Base-by-base conservation (phyloP, 1,140 invertebrate species). In the Piezodorus guildinii region DNA sequence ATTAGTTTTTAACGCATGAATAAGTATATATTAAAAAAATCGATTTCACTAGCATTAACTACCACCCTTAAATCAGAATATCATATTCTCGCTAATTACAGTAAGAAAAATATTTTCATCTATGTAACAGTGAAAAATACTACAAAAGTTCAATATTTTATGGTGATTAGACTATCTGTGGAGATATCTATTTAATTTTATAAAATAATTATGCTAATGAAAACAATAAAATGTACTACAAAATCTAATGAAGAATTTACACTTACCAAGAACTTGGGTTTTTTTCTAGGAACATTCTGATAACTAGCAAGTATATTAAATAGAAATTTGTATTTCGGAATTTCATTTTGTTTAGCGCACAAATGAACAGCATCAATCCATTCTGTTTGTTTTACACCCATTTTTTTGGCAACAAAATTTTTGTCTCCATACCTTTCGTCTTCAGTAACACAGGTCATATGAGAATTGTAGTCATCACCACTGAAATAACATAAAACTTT, bases 221-320 rank as follows among this genome's bases (percentile, higher is more conserved):
- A n/a, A n/a, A n/a, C n/a, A n/a, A n/a, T n/a, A n/a, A n/a, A n/a
- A n/a, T n/a, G n/a, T n/a, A n/a, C n/a, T n/a, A n/a, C n/a, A n/a
- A n/a, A n/a, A n/a, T n/a, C n/a, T n/a, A n/a, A n/a, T n/a, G n/a
- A 34, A 12, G 14, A 21, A 39, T 10, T 17, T 5, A 63, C 0
- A 65, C 60, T 62, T 45, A 66, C 65, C 17, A 59, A 39, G 49
- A 66, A 66, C 27, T 66, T 66, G 15, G 62, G 56, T 23, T 63
- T 61, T 17, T 60, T 63, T 21, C 62, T 46, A 34, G 65, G 65
- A 21, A 62, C 39, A 56, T 59, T 66, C 49, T 45, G 46, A 21
- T 34, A 52, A 30, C 34, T 45, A 4, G 19, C 9, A 16, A 45
- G 43, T 23, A 1, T 27, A 46, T 23, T 1, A 8, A 49, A 45